phyloP scores from a whole-genome alignment of 2,797 vertebrate species.

The Gadopsis bispinosus region DNA sequence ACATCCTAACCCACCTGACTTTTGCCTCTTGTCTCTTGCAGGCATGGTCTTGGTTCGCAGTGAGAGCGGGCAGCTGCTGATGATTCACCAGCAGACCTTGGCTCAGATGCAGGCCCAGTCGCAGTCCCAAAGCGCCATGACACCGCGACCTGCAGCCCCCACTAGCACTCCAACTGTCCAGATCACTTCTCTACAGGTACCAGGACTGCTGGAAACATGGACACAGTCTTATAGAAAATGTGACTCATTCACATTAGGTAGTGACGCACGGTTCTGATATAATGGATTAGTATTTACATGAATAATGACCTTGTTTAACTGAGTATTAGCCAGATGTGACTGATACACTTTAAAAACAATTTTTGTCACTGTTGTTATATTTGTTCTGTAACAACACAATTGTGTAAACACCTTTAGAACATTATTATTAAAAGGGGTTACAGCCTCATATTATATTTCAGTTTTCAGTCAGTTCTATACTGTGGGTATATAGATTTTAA shows the following conservation, averaged over 20 bases:
- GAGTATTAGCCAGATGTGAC: neutral
- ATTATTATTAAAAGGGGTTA: neutral
- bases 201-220: neutral
- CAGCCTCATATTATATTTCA: neutral
- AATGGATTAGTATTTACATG: neutral
- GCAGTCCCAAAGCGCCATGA: conserved; percentile 92
- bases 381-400: neutral
- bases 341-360: neutral
- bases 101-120: conserved; percentile 95
- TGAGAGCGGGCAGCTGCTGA: conserved; percentile 93
- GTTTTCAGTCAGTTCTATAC: neutral
- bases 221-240: neutral
- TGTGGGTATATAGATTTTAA: neutral
- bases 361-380: neutral
- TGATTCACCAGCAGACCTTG: conserved; percentile 96
- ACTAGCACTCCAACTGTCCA: conserved; percentile 91
- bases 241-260: conserved; percentile 8
- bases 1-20: conserved; percentile 10
- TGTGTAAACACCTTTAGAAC: neutral
- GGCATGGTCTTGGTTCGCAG: conserved; percentile 97
- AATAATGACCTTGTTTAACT: neutral
- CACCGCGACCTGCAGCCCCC: conserved; percentile 91
- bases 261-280: neutral
- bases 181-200: conserved; percentile 92
- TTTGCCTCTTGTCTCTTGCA: conserved; percentile 64